Evolutionary conservation across 2,888 invertebrate genomes (phyloP), one percentile per base, ranked within the genome.

Genomic region (Lepidochrysops patricia): DNA sequence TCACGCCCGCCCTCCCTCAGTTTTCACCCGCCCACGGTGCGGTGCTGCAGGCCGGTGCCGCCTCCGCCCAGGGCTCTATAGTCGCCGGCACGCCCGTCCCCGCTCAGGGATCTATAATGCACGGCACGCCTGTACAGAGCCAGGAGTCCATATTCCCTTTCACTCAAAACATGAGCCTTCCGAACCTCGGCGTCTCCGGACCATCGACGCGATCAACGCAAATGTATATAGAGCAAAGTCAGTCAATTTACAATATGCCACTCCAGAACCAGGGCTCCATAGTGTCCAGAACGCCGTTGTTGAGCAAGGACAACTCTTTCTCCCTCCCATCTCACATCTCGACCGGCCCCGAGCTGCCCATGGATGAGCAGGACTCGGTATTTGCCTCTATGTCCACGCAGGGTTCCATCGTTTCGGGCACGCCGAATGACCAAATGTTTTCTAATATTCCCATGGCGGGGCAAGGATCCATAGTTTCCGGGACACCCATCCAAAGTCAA

Each of bases 11-110:
- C 5, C 13, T 68, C 34, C 65, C 67, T 0, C 74, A 71, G 35
- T 72, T 66, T 57, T 70, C 75, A 0, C 72, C 74, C 2, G 70
- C 62, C 25, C 75, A 72, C 35, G 72, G 71, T 0, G 19, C 71
- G 1, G 64, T 70, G 5, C 67, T 71, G 0, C 65, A 67, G 9
- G 61, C 62, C 29, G 70, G 69, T 3, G 68, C 70, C 0, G 67
- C 67, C 2, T 65, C 67, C 0, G 57, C 64, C 12, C 60, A 63
- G 7, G 76, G 76, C 0, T 74, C 77, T 0, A 74, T 75, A 6
- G 67, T 68, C 2, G 64, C 68, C 37, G 74, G 72, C 0, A 72
- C 72, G 0, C 69, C 71, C 12, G 13, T 64, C 4, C 67, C 67
- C 1, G 56, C 64, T 5, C 61, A 63, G 6, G 54, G 57, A 15